Percentiles rank a stretch among this genome's conserved stretches.
Conservation (phyloP, 2,797 vertebrate genomes). For the Peromyscus eremicus region DNA sequence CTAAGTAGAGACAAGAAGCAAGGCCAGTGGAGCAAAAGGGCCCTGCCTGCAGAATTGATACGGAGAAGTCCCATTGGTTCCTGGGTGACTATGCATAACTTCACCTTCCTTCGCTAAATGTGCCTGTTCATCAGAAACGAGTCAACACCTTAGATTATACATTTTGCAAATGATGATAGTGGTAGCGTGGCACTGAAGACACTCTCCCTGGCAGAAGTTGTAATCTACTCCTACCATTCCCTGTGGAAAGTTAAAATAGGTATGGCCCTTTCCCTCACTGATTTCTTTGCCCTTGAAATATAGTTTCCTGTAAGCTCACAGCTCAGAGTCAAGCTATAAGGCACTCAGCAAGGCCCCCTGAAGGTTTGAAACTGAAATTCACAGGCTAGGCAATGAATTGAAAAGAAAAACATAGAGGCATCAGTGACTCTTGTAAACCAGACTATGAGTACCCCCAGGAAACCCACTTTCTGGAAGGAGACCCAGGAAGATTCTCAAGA, state of each 20-base stretch:
- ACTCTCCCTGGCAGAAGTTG: slow-evolving; percentile 75
- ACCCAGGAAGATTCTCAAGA: slow-evolving; percentile 5
- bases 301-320: slow-evolving; percentile 69
- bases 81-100: slow-evolving; percentile 11
- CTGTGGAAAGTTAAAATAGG: slow-evolving; percentile 84
- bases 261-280: slow-evolving; percentile 66
- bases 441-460: not conserved
- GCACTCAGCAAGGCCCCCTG: slow-evolving; percentile 77
- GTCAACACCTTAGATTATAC: slow-evolving; percentile 78
- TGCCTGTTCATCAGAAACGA: slow-evolving; percentile 77
- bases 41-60: not conserved
- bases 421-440: not conserved
- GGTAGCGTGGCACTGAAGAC: slow-evolving; percentile 78
- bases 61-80: slow-evolving; percentile 54
- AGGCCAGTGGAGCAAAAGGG: slow-evolving; percentile 57
- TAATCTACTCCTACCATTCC: slow-evolving; percentile 82
- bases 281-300: slow-evolving; percentile 80
- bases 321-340: slow-evolving; percentile 78
- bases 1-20: slow-evolving; percentile 49
- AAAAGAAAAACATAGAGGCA: slow-evolving; percentile 66
- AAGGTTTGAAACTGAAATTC: slow-evolving; percentile 66
- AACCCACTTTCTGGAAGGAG: slow-evolving; percentile 1
- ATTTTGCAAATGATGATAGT: slow-evolving; percentile 81
- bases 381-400: slow-evolving; percentile 73
- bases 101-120: slow-evolving; percentile 53